phyloP scores from a whole-genome alignment of 2,888 invertebrate genomes.

The Temnothorax ravouxi region DNA sequence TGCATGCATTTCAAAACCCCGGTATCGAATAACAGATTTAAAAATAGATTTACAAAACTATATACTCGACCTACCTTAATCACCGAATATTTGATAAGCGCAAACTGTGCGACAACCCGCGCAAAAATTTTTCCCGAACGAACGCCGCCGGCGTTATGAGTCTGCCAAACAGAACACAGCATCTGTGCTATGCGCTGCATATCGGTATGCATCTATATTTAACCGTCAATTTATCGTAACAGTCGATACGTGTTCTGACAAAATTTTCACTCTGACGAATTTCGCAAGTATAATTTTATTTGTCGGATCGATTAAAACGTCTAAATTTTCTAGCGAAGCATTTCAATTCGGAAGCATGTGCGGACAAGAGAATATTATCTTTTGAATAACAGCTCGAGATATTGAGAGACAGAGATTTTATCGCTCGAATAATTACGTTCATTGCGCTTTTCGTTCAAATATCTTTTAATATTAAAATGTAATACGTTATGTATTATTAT shows the following conservation, averaged over 20 bases:
- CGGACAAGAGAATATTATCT: constrained; percentile 35
- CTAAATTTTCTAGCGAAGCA: constrained; percentile 19
- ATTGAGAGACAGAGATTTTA: constrained; percentile 27
- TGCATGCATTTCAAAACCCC: not conserved
- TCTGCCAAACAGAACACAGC: not conserved
- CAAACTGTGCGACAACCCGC: not conserved
- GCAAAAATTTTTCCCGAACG: constrained; percentile 20
- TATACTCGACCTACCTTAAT: not conserved
- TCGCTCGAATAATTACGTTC: constrained; percentile 3
- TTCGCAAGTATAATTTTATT: constrained; percentile 21
- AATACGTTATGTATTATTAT: not conserved
- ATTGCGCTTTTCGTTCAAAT: not conserved
- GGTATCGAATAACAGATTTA: not conserved
- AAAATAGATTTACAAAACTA: constrained; percentile 14
- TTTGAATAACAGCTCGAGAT: constrained; percentile 1
- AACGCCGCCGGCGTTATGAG: not conserved
- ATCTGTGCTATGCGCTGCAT: not conserved
- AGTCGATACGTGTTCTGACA: not conserved
- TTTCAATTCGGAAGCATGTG: constrained; percentile 2
- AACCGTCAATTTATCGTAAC: constrained; percentile 15
- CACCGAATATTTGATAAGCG: constrained; percentile 9
- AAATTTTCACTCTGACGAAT: constrained; percentile 34
- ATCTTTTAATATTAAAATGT: constrained; percentile 22
- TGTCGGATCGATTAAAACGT: constrained; percentile 2
- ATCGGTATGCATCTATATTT: constrained; percentile 5